Evolutionary conservation across 30 jellyfish, hydroid and myxozoan species (phyloP), one percentile per base, ranked within the genome.

Genomic region (Cassiopea xamachana): DNA sequence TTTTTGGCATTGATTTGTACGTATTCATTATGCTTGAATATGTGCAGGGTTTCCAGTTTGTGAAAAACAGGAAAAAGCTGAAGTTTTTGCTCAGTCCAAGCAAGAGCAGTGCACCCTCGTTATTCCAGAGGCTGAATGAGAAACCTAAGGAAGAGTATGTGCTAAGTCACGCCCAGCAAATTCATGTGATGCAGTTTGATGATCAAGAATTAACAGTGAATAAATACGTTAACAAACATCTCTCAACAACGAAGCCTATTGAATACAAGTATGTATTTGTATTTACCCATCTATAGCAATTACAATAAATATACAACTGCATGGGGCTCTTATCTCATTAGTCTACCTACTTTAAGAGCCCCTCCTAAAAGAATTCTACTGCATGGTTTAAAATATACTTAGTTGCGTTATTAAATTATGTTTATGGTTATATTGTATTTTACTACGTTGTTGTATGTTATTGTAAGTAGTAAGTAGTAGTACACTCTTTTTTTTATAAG

Each of bases 11-110:
- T 55, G 10, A 55, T 55, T 55, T 6, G 39, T 27, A 55, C 7
- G 64, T 3, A 3, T 55, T 55, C 64, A 10, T 64, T 27, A 5
- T 64, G 15, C 27, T 64, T 64, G 74, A 5, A 46, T 68, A 1
- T 2, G 39, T 60, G 9, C 51, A 94, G 98, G 98, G 98, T 12
- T 94, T 88, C 73, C 98, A 94, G 83, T 81, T 94, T 77, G 98
- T 94, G 17, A 94, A 90, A n/a, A 91, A 94, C 87, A 83, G 69
- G 61, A 89, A 91, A 44, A 79, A 89, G 45, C 81, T 91, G 39
- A 83, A 91, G 62, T 80, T 75, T 84, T 68, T 91, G 17, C 83
- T 83, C 27, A 84, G 90, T 48, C 89, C 93, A 15, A 80, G 48
- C 77, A 84, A 83, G 82, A 80, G 93, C 39, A 90, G 85, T 70